These are phyloP conservation scores for Solenopsis fugax DNA, from an alignment of 1,140 invertebrate species.

Conservation along the genomic window DNA sequence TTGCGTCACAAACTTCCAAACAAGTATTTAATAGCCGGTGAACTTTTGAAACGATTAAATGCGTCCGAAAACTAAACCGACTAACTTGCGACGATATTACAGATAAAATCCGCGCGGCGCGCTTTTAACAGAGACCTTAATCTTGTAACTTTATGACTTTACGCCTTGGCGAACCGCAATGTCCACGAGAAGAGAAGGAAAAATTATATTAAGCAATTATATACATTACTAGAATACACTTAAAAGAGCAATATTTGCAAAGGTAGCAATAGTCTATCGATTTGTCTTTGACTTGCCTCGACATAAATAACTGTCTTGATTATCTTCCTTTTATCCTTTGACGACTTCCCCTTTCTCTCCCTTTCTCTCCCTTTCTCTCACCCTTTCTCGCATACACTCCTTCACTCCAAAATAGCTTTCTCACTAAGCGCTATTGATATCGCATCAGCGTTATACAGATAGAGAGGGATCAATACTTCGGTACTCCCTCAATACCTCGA, in stretches of 20 bases:
- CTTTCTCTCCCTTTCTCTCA: conserved; percentile 14
- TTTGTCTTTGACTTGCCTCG: conserved; percentile 48
- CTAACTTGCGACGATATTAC: conserved; percentile 39
- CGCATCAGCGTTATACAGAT: conserved; percentile 63
- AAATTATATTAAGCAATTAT: background rate
- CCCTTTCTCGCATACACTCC: background rate
- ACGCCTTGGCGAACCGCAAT: background rate
- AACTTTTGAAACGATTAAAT: conserved; percentile 54
- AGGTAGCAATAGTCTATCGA: background rate
- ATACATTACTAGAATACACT: background rate
- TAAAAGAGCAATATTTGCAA: background rate
- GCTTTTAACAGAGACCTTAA: conserved; percentile 30
- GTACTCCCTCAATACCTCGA: conserved; percentile 64
- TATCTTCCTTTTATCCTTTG: conserved; percentile 2
- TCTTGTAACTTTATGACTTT: conserved; percentile 42
- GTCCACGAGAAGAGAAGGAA: background rate
- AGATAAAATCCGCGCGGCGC: conserved; percentile 32
- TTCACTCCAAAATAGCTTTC: conserved; percentile 70
- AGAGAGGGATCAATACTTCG: conserved; percentile 71
- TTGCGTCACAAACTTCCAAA: conserved; percentile 47
- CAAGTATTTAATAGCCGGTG: conserved; percentile 51
- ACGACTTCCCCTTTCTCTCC: conserved; percentile 16
- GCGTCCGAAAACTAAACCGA: conserved; percentile 55
- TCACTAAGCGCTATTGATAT: conserved; percentile 72
- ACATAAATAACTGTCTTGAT: conserved; percentile 54